phyloP scores from a whole-genome alignment of 2,113 vertebrate genomes.

The Pterocles gutturalis region DNA sequence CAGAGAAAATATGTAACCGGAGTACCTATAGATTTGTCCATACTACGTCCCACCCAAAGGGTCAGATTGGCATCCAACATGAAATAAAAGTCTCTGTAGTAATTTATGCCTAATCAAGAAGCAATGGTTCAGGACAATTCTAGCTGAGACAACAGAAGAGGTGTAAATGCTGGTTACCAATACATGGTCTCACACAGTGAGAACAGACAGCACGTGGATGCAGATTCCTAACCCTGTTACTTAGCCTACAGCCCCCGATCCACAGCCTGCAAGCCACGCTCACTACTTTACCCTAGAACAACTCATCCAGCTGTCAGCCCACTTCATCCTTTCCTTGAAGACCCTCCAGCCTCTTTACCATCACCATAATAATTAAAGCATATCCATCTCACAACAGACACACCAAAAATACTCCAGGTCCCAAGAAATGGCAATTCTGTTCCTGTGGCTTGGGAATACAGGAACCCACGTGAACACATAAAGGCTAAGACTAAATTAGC shows the following conservation, averaged over 20 bases:
- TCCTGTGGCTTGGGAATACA: background rate
- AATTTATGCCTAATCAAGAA: background rate
- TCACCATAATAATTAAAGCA: background rate
- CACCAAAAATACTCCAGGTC: background rate
- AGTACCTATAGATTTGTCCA: background rate
- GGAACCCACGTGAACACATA: background rate
- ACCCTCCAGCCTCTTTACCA: background rate
- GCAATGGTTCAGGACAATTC: background rate
- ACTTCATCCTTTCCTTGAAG: background rate
- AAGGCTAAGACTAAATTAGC: background rate
- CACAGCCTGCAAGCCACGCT: background rate
- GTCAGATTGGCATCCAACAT: background rate
- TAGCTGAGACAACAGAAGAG: background rate
- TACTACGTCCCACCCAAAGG: background rate
- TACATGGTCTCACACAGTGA: accelerated
- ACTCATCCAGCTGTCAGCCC: background rate
- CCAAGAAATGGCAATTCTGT: background rate
- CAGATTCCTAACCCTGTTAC: background rate
- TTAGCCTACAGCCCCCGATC: background rate
- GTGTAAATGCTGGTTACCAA: background rate
- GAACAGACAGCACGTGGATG: background rate
- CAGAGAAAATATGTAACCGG: background rate
- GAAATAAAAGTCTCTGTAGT: background rate
- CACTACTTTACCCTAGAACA: background rate
- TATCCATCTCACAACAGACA: background rate